phyloP scores from a whole-genome alignment of 2,797 vertebrate species.

The Sparus aurata region DNA sequence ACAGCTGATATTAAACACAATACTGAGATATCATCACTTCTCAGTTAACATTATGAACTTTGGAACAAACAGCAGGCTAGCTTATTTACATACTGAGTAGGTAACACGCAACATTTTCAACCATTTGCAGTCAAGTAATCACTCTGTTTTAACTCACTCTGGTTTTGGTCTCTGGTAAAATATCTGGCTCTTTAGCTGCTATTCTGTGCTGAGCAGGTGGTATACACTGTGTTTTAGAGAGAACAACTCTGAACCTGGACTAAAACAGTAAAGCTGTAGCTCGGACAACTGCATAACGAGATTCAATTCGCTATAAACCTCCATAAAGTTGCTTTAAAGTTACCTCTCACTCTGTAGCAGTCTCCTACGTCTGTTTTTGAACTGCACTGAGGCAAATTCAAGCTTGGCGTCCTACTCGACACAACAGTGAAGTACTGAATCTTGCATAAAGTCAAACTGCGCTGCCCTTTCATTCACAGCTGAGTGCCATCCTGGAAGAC shows the following conservation, averaged over 20 bases:
- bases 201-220: neutral
- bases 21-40: too few species aligned
- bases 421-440: neutral
- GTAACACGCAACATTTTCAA: too few species aligned
- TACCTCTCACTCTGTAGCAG: neutral
- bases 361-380: neutral
- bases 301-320: neutral
- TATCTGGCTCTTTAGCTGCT: neutral
- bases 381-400: neutral
- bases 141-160: neutral
- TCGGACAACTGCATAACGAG: neutral
- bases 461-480: conserved; percentile 10
- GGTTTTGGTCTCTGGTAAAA: neutral
- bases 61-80: too few species aligned
- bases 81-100: too few species aligned
- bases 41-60: too few species aligned
- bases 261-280: neutral
- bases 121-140: neutral
- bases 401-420: neutral
- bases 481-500: conserved; percentile 13
- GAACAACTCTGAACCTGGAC: too few species aligned
- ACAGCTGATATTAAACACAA: too few species aligned
- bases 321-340: neutral
- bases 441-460: conserved; percentile 10
- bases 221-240: too few species aligned